Conservation (phyloP, 2,113 vertebrate species). For the Pseudorectes ferrugineus region DNA sequence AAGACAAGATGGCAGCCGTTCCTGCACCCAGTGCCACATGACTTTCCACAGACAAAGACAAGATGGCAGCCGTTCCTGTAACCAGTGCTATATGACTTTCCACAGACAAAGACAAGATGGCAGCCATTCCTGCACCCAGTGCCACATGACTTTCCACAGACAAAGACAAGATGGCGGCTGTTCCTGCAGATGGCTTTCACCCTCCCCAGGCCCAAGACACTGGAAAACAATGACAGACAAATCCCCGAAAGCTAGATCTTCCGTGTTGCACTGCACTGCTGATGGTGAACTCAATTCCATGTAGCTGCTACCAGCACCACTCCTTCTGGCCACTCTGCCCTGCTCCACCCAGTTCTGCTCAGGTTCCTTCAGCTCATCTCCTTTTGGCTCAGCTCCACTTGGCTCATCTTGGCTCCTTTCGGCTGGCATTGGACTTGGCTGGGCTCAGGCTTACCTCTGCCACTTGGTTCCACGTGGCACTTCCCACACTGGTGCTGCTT, state of each 20-base stretch:
- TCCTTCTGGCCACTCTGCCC: neutral
- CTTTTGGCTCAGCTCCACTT: neutral
- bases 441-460: accelerated
- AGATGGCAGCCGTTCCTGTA: accelerated
- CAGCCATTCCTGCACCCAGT: accelerated
- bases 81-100: neutral
- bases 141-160: neutral
- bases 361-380: neutral
- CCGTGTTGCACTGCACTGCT: accelerated
- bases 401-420: neutral
- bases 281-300: neutral
- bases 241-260: neutral
- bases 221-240: neutral
- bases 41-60: neutral
- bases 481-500: neutral
- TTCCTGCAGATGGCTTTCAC: accelerated
- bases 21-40: neutral
- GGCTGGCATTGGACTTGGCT: accelerated
- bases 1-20: neutral
- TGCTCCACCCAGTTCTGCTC: neutral
- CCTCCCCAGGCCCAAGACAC: neutral
- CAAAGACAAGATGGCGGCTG: neutral
- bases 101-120: neutral
- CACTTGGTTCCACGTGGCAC: accelerated
- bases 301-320: accelerated